Conservation (phyloP, 2,113 vertebrate genomes). For the Labeo catla region DNA sequence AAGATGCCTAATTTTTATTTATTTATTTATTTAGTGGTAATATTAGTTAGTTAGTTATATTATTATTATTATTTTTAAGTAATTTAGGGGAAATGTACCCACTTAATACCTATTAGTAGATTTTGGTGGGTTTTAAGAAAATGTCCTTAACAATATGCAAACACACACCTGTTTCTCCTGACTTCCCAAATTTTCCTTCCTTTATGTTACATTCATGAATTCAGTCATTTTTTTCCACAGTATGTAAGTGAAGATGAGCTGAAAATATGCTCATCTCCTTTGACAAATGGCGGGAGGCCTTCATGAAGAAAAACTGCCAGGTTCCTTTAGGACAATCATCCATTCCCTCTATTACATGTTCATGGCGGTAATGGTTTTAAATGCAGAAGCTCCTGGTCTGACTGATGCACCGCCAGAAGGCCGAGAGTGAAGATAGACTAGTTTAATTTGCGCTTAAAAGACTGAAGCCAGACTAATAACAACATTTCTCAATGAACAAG, state of each 20-base stretch:
- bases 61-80: too few relatives aligned
- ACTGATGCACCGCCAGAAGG: constrained; percentile 35
- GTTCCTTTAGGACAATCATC: neutral
- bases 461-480: constrained; percentile 48
- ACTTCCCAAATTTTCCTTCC: neutral
- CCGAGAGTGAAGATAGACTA: constrained; percentile 49
- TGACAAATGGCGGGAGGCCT: neutral
- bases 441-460: constrained; percentile 58
- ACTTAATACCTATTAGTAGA: neutral
- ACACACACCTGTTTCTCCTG: neutral
- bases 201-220: neutral
- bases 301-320: constrained; percentile 9
- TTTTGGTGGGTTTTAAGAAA: neutral
- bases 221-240: neutral
- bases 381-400: constrained; percentile 2
- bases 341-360: constrained; percentile 10
- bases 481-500: neutral
- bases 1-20: too few relatives aligned
- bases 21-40: too few relatives aligned
- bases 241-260: neutral
- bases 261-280: neutral
- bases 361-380: constrained; percentile 26
- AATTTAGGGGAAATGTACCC: too few relatives aligned
- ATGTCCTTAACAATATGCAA: too few relatives aligned
- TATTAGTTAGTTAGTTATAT: too few relatives aligned